Evolutionary conservation across 2,888 invertebrate species (phyloP).

Genomic region (Theretra japonica): DNA sequence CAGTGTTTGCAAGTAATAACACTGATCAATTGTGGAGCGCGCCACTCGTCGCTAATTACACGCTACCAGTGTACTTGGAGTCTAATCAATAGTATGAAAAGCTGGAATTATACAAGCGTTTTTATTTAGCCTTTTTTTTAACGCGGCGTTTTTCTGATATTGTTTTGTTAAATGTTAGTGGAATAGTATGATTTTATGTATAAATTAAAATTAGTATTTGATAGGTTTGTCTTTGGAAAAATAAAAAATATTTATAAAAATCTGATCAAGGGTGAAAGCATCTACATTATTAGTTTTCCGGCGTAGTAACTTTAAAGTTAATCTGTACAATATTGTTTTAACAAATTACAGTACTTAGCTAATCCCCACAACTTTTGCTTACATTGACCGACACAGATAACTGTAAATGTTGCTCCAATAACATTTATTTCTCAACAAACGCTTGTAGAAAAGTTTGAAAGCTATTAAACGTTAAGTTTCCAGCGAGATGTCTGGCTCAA

Average conservation of each 20-base stretch:
- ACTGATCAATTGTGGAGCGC: background rate
- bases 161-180: too few species aligned
- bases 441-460: background rate
- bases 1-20: too few species aligned
- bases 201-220: too few species aligned
- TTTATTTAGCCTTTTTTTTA: background rate
- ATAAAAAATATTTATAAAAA: too few species aligned
- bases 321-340: too few species aligned
- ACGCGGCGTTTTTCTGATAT: too few species aligned
- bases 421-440: slow-evolving; percentile 8
- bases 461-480: background rate
- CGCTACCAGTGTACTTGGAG: background rate
- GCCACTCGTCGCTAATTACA: slow-evolving; percentile 1
- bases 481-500: slow-evolving; percentile 9
- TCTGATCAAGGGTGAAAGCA: too few species aligned
- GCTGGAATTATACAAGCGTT: background rate
- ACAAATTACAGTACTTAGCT: too few species aligned
- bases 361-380: background rate
- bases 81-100: background rate
- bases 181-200: too few species aligned
- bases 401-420: slow-evolving; percentile 6
- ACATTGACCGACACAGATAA: background rate
- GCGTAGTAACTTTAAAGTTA: too few species aligned
- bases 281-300: too few species aligned
- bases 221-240: too few species aligned